Evolutionary conservation across 2,113 vertebrate genomes (phyloP).

Genomic region (Plotosus lineatus): DNA sequence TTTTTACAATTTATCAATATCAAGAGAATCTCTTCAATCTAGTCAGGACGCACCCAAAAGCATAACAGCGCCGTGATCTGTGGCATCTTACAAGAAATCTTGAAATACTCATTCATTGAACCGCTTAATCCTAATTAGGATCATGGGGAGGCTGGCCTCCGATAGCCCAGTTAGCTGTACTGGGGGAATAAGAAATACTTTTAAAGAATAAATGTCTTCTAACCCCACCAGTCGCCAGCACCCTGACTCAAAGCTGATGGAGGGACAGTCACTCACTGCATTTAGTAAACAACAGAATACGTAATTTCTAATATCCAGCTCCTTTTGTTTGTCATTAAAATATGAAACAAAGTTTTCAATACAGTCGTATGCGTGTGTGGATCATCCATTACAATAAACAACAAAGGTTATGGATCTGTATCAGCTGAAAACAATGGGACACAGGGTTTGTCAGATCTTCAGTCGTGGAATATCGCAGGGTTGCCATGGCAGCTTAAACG

Average conservation of each 20-base stretch:
- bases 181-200: not conserved
- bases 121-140: too few relatives aligned
- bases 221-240: not conserved
- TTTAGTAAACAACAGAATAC: constrained; percentile 24
- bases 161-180: too few relatives aligned
- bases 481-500: too few relatives aligned
- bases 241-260: not conserved
- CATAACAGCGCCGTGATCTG: not conserved
- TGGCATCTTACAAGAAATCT: not conserved
- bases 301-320: not conserved
- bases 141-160: too few relatives aligned
- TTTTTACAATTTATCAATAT: not conserved
- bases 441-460: too few relatives aligned
- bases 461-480: too few relatives aligned
- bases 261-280: not conserved
- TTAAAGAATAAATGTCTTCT: not conserved
- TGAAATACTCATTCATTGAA: too few relatives aligned
- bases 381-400: not conserved
- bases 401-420: too few relatives aligned
- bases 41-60: not conserved
- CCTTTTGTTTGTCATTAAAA: constrained; percentile 4
- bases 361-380: constrained; percentile 1
- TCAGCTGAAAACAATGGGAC: too few relatives aligned
- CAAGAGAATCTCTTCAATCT: too few relatives aligned
- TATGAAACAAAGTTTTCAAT: constrained; percentile 11